Evolutionary conservation across 2,113 vertebrate genomes (phyloP), one percentile per base, ranked within the genome.

Genomic region (Bos javanicus): DNA sequence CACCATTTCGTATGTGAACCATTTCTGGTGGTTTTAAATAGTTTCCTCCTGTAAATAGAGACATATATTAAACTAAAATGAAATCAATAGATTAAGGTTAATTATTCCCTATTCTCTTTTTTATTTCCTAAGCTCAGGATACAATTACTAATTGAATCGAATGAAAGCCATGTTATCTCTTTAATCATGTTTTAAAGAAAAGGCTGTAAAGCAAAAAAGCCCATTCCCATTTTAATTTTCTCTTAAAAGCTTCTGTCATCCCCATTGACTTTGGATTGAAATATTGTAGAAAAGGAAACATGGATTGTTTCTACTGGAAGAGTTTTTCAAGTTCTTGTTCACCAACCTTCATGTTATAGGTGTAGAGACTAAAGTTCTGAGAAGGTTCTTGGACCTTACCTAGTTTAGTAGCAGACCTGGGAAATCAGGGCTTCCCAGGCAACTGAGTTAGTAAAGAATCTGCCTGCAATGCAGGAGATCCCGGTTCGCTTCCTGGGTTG

Each of bases 81-180:
- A 88, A 97, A 97, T 95, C 95, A 94, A 90, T 96, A 95, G 90
- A 96, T 96, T 96, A 94, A 96, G 74, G 96, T 98, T 97, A 98
- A 97, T 97, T 92, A 92, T 92, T 48, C 84, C 87, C 48, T 92
- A 36, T 95, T 95, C 80, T 93, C 89, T 93, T 94, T 95, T 96
- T 97, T 97, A 96, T 96, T 98, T 94, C 91, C 90, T 91, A 76
- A 96, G 67, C 48, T 93, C 89, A 90, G 87, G 87, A 89, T 93
- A 96, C 87, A 95, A 86, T 96, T 96, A 71, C 87, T 98, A 96
- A 97, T 97, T 97, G 95, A 96, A 92, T 96, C 71, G 95, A 95
- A 95, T 90, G 93, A 98, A 97, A 98, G 50, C 80, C 74, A 80
- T 67, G 64, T 85, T 97, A 89, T 93, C 96, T 93, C 96, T 97